These are phyloP conservation scores for Paramuricea clavata DNA, from an alignment of 92 coral and sea anemone species.

Conservation along the genomic window DNA sequence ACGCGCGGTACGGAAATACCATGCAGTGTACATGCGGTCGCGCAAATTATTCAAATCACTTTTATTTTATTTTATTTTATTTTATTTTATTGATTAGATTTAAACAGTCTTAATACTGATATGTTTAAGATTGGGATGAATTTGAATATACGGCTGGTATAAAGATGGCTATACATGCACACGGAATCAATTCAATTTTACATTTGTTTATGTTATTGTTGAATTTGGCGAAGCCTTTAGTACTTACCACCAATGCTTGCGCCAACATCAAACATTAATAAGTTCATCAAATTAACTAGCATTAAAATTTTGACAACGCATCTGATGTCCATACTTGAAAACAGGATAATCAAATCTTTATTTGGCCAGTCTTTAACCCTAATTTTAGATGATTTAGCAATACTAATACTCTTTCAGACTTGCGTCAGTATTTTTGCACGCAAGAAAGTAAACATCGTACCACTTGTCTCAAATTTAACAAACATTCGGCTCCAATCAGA, in stretches of 20 bases:
- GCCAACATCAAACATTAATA: not conserved
- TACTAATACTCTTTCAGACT: not conserved
- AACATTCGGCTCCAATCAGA: slow-evolving; percentile 3
- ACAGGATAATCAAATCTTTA: not conserved
- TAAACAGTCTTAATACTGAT: too few relatives aligned
- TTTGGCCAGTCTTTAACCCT: not conserved
- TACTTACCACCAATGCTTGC: slow-evolving; percentile 4
- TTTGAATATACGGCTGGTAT: too few relatives aligned
- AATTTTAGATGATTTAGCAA: not conserved
- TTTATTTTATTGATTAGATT: too few relatives aligned
- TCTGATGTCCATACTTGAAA: slow-evolving; percentile 1
- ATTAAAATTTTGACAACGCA: not conserved
- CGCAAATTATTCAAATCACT: too few relatives aligned
- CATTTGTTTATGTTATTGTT: not conserved
- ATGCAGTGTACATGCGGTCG: too few relatives aligned
- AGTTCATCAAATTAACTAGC: not conserved
- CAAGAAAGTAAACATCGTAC: not conserved
- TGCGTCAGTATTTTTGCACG: not conserved
- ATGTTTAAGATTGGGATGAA: too few relatives aligned
- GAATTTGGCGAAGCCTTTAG: not conserved
- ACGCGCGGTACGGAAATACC: too few relatives aligned
- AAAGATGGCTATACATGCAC: too few relatives aligned
- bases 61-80: too few relatives aligned
- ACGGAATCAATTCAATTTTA: not conserved
- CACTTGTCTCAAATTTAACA: not conserved